Evolutionary conservation across 2,888 invertebrate species (phyloP), one percentile per base, ranked within the genome.

Genomic region (Oscheius sp.): DNA sequence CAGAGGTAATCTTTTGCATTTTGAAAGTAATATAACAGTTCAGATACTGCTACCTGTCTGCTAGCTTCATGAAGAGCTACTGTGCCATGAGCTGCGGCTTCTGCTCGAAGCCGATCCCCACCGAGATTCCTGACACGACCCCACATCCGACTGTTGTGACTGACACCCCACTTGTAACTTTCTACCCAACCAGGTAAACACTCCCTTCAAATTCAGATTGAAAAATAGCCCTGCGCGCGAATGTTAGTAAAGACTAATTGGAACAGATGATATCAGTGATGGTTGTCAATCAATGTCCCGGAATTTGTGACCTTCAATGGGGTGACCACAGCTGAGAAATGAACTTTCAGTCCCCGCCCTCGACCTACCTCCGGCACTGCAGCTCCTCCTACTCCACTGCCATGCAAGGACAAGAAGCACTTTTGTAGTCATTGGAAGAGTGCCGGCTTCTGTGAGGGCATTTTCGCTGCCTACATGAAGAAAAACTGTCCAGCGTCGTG

Each of bases 371-470:
- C 63, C 13, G 7, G 75, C 58, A 57, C 76, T 42, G 53, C 78
- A 33, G 57, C n/a, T 2, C 76, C 79, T 2, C 62, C 84, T 7
- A 78, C 76, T 3, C 60, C 60, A 11, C 3, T 11, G 2, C 76
- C 75, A 7, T 88, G 88, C 74, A 72, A 78, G 13, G 88, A 88
- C 72, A 78, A 79, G 59, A 88, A 88, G 66, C 86, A 85, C 73
- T 87, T 87, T 75, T 88, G 88, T 73, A 70, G 74, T 1, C 84
- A 85, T 62, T 88, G 88, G 88, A 88, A 86, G 65, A 79, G 79
- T 58, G 85, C 87, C 42, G 88, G 88, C 57, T 88, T 88, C 75
- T 88, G 88, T 76, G 84, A 86, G 59, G 87, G 88, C 50, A 84
- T 86, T 74, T 88, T 88, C 76, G 76, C 77, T 71, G 80, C 79